Base-by-base conservation (phyloP, 2,888 invertebrate species). In the Caradrina kadenii region DNA sequence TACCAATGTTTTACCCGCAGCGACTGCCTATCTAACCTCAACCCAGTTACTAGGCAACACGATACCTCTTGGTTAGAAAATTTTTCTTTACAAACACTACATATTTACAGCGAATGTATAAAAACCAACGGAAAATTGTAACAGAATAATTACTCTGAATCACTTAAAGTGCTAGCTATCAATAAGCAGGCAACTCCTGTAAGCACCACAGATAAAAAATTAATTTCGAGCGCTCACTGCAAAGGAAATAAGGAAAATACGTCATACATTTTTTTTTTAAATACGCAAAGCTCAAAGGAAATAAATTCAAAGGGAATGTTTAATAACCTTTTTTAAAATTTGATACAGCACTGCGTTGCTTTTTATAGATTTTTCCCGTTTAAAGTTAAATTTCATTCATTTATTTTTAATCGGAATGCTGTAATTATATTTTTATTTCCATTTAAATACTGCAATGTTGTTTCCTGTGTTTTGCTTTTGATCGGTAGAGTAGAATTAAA, bases 301-400 rank as follows among this genome's bases (percentile, higher is more conserved):
- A 76, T 74, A 69, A 48, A 76, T 81, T 84, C 84, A 82, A 82
- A 83, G 83, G 69, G 84, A 83, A 83, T 85, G 68, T 70, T 76
- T 76, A 79, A 85, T 75, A 73, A 61, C 55, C 42, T 73, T 77
- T 76, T 77, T 81, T 58, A 58, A 60, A 79, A 81, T 62, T 68
- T 63, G 52, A 73, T 63, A 45, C 69, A 45, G 55, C 66, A 63
- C 63, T 31, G 55, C 48, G 52, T 55, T 60, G 78, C 68, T 64
- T 72, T n/a, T 77, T 35, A 72, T 63, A 64, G 54, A 73, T 70
- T 63, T 60, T 73, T 45, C 55, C 52, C 69, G 53, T 70, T 78
- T 54, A 63, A 64, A 66, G 31, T 77, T 80, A 64, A 50, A 74
- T 69, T 63, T 48, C 21, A 67, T 73, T 59, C 50, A 68, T 71